A percentile compares a stretch with the other conserved stretches of the same genome.
Evolutionary conservation across 2,888 invertebrate species (phyloP).

Genomic region (Epistrophella euchroma): DNA sequence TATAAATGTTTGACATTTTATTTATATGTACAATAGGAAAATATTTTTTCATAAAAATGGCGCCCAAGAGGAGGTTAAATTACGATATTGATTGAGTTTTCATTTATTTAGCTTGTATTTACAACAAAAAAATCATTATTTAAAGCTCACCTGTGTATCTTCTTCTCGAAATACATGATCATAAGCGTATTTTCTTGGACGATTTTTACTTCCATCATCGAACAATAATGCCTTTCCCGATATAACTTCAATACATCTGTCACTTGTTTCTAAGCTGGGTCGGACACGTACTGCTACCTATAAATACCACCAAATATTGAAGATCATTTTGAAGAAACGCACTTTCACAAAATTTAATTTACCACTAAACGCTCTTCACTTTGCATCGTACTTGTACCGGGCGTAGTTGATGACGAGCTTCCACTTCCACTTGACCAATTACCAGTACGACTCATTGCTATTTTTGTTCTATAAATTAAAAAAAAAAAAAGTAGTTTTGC

Average conservation of each 20-base stretch:
- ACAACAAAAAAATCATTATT: not conserved
- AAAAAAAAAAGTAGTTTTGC: conserved; percentile 19
- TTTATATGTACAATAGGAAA: no score
- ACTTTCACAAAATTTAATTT: conserved; percentile 51
- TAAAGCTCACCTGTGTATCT: conserved; percentile 89
- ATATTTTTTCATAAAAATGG: no score
- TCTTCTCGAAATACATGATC: conserved; percentile 95
- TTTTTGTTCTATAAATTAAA: conserved; percentile 42
- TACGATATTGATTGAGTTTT: no score
- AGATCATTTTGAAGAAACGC: not conserved
- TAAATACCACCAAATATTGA: conserved; percentile 4
- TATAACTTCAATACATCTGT: conserved; percentile 83
- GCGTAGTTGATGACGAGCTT: conserved; percentile 79
- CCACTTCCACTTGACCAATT: conserved; percentile 83
- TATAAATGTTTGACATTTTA: no score
- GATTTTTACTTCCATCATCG: conserved; percentile 85
- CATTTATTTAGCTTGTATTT: no score
- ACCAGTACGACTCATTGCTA: conserved; percentile 77
- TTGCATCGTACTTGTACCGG: conserved; percentile 79
- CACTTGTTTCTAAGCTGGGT: conserved; percentile 90
- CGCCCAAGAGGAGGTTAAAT: no score
- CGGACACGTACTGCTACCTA: conserved; percentile 95
- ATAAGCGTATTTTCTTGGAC: conserved; percentile 94
- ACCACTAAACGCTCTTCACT: conserved; percentile 83
- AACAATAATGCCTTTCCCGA: conserved; percentile 82